These are phyloP conservation scores for Spondyliosoma cantharus DNA, from an alignment of 2,797 vertebrate genomes.

Conservation along the genomic window DNA sequence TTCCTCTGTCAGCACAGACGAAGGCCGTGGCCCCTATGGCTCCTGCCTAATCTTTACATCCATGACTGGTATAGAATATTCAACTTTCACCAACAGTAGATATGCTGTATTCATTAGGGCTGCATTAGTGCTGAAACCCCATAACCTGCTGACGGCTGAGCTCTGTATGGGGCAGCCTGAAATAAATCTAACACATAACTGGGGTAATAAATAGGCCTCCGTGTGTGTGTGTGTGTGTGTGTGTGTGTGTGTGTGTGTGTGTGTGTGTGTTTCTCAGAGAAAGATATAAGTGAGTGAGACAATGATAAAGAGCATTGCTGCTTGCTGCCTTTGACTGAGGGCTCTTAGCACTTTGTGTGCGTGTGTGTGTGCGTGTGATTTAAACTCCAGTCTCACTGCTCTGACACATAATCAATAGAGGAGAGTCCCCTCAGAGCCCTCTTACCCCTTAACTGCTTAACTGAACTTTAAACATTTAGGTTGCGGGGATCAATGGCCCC, in stretches of 20 bases:
- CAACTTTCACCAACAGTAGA: constrained; percentile 61
- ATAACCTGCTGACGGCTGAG: constrained; percentile 78
- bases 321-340: constrained; percentile 82
- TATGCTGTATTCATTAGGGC: constrained; percentile 80
- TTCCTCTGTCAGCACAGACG: constrained; percentile 60
- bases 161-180: constrained; percentile 71
- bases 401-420: constrained; percentile 99
- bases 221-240: constrained; percentile 39
- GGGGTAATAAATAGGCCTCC: constrained; percentile 80
- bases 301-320: constrained; percentile 81
- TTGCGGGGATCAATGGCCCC: constrained; percentile 94
- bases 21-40: constrained; percentile 53
- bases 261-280: constrained; percentile 70
- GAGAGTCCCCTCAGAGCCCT: constrained; percentile 95
- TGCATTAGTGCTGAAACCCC: constrained; percentile 78
- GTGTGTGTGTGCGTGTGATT: constrained; percentile 83
- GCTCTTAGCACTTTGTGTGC: constrained; percentile 76
- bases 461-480: constrained; percentile 98
- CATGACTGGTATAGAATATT: constrained; percentile 63
- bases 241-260: constrained; percentile 23
- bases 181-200: constrained; percentile 85
- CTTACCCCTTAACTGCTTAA: constrained; percentile 98
- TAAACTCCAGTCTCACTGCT: constrained; percentile 91
- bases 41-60: constrained; percentile 70
- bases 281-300: constrained; percentile 82